Conservation (phyloP, 2,888 invertebrate species). For the Incurvaria masculella region DNA sequence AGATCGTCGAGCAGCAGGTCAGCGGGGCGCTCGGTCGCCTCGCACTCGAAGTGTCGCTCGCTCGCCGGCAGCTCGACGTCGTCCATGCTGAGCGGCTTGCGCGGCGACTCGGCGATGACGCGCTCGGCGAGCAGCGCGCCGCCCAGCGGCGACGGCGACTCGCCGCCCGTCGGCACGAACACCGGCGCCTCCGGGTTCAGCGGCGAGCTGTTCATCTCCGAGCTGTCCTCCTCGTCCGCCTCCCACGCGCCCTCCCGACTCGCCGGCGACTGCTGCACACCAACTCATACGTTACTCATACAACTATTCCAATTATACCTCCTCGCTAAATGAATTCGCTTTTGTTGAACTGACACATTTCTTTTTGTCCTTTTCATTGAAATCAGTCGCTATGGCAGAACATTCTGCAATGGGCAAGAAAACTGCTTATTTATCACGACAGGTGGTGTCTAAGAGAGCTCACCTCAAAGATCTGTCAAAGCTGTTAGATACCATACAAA, state of each 20-base stretch:
- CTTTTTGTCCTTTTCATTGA: no score
- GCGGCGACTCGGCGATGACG: conserved; percentile 68
- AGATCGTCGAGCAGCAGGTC: conserved; percentile 51
- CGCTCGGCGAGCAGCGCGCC: conserved; percentile 46
- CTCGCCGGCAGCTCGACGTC: conserved; percentile 59
- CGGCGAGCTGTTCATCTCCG: conserved; percentile 72
- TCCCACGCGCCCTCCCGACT: not conserved
- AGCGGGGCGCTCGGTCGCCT: conserved; percentile 60
- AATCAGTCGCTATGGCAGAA: no score
- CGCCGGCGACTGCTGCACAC: no score
- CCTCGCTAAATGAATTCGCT: no score
- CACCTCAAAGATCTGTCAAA: no score
- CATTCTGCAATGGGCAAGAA: no score
- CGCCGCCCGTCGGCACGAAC: conserved; percentile 67
- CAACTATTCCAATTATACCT: no score
- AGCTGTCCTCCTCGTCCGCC: conserved; percentile 50
- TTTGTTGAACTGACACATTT: no score
- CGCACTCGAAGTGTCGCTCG: conserved; percentile 61
- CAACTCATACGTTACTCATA: no score
- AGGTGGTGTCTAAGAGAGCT: no score
- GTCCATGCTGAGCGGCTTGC: conserved; percentile 63
- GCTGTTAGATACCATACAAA: no score
- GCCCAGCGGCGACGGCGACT: conserved; percentile 59
- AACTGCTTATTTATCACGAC: no score
- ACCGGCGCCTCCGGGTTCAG: conserved; percentile 85